Conservation (phyloP, 2,797 vertebrate species). For the Muscicapa striata region DNA sequence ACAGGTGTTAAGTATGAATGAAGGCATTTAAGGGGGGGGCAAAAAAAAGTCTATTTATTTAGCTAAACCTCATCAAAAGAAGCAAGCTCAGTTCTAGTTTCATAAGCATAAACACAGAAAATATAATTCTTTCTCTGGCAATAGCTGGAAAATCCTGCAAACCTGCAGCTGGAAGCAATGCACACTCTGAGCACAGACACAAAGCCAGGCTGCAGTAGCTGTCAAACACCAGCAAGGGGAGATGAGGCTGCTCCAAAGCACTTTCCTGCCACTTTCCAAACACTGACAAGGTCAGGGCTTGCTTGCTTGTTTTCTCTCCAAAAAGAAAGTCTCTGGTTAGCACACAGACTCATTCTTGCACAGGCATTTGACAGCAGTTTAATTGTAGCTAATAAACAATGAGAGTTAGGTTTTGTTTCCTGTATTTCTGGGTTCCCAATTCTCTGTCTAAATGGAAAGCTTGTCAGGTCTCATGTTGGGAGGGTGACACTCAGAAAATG, state of each 20-base stretch:
- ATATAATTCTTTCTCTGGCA: neutral
- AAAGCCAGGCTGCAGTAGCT: slow-evolving; percentile 29
- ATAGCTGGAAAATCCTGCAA: neutral
- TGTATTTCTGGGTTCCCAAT: neutral
- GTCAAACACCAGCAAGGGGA: slow-evolving; percentile 51
- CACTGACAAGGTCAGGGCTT: neutral
- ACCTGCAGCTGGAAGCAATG: neutral
- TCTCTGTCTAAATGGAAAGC: neutral
- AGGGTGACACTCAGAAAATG: accelerated
- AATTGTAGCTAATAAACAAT: neutral
- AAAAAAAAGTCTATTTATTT: neutral
- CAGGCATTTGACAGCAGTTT: neutral
- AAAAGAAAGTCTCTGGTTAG: neutral
- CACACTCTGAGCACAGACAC: neutral
- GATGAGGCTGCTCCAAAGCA: slow-evolving; percentile 26
- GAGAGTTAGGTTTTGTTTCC: neutral
- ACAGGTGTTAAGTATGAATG: neutral
- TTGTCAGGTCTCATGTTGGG: neutral
- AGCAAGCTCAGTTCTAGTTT: neutral
- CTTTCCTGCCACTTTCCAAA: neutral
- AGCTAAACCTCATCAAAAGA: neutral
- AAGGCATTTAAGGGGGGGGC: neutral
- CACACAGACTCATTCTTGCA: neutral
- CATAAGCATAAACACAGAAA: neutral
- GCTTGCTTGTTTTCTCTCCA: neutral